Evolutionary conservation across 2,797 vertebrate genomes (phyloP).

Genomic region (Leptatherina wallacei): DNA sequence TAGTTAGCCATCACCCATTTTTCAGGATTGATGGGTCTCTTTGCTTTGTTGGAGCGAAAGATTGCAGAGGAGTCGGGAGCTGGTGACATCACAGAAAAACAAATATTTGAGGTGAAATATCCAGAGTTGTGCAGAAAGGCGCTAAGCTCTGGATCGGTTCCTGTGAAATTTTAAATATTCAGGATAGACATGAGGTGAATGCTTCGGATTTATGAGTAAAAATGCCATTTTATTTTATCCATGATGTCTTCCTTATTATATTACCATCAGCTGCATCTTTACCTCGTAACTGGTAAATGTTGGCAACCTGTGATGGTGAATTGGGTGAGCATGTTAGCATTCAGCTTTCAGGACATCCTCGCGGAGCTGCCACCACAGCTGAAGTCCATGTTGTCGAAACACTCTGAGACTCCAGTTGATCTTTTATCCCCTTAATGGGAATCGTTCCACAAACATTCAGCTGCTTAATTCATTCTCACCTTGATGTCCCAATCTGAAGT

Average conservation of each 20-base stretch:
- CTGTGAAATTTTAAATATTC: neutral
- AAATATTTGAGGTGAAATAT: neutral
- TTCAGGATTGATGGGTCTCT: constrained; percentile 13
- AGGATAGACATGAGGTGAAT: neutral
- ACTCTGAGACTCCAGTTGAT: neutral
- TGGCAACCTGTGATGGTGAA: neutral
- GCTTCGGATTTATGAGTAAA: neutral
- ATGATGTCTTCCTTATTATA: neutral
- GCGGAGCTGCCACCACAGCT: neutral
- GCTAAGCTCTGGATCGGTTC: neutral
- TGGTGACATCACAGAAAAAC: constrained; percentile 51
- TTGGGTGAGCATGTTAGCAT: neutral
- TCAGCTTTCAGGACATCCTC: neutral
- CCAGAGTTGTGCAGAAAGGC: neutral
- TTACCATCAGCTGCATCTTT: neutral
- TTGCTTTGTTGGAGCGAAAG: constrained; percentile 20
- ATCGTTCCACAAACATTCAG: neutral
- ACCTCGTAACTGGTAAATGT: neutral
- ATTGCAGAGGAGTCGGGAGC: constrained; percentile 3
- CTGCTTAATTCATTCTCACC: neutral
- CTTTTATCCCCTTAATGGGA: neutral
- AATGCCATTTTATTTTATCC: neutral
- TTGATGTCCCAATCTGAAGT: neutral
- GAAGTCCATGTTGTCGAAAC: neutral
- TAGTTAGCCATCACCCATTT: neutral